These are phyloP conservation scores for Entomobrya proxima DNA, from an alignment of 2,888 invertebrate genomes.

Conservation along the genomic window DNA sequence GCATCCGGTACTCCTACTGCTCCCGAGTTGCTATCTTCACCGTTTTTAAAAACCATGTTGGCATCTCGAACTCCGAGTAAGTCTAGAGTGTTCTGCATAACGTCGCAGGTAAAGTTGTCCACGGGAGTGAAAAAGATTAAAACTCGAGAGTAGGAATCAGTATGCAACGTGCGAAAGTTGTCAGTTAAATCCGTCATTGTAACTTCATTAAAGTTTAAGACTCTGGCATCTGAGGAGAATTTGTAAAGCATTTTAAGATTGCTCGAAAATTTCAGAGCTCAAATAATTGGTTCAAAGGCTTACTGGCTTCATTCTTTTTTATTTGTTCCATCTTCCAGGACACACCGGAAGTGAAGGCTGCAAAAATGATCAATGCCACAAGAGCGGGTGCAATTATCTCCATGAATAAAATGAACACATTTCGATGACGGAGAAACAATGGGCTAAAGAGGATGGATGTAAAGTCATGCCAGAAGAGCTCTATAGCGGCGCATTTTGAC, in stretches of 20 bases:
- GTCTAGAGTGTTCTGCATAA: constrained; percentile 53
- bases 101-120: constrained; percentile 46
- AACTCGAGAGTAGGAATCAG: constrained; percentile 38
- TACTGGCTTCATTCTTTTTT: not conserved
- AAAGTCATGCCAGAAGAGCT: not conserved
- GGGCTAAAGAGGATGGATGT: constrained; percentile 54
- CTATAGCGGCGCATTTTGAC: not conserved
- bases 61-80: constrained; percentile 16
- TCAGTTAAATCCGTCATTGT: constrained; percentile 16
- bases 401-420: constrained; percentile 51
- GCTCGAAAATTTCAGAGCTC: no score
- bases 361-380: constrained; percentile 57
- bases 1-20: constrained; percentile 19
- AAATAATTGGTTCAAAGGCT: no score
- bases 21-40: not conserved
- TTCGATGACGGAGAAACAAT: constrained; percentile 66
- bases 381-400: constrained; percentile 67
- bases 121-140: constrained; percentile 64
- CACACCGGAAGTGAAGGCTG: constrained; percentile 69
- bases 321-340: constrained; percentile 68
- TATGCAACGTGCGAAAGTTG: constrained; percentile 47
- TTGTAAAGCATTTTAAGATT: not conserved
- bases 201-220: constrained; percentile 50
- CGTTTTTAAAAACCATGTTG: constrained; percentile 29
- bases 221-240: not conserved